Evolutionary conservation across 1,140 invertebrate genomes (phyloP).

Genomic region (Aphidius gifuensis): DNA sequence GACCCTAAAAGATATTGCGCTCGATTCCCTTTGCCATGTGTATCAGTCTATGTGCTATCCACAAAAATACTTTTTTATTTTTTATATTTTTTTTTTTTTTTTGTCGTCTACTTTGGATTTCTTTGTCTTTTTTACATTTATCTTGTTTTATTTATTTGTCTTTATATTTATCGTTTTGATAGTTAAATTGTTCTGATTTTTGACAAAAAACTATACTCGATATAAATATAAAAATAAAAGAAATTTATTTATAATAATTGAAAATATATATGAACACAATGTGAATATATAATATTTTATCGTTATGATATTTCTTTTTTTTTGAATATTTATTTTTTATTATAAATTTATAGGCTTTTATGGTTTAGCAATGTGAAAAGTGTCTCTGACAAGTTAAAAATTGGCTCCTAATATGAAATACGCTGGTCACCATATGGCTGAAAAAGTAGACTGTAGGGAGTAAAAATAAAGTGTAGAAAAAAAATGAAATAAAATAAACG

Average conservation of each 20-base stretch:
- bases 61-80: constrained; percentile 4
- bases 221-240: no score
- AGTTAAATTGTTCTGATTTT: no score
- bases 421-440: constrained; percentile 37
- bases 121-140: not conserved
- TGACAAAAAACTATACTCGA: no score
- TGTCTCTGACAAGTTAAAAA: constrained; percentile 42
- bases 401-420: constrained; percentile 46
- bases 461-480: constrained; percentile 4
- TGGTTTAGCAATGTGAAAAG: constrained; percentile 39
- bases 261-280: no score
- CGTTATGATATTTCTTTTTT: not conserved
- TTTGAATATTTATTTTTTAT: not conserved
- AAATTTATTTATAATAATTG: no score
- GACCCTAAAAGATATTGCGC: constrained; percentile 29
- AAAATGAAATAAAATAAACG: constrained; percentile 12
- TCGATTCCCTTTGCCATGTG: constrained; percentile 24
- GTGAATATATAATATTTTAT: no score
- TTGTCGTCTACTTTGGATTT: not conserved
- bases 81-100: not conserved
- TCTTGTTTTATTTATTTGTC: constrained; percentile 4
- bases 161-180: no score
- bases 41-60: constrained; percentile 9
- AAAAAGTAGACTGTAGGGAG: constrained; percentile 23
- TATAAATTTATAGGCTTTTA: constrained; percentile 5